A percentile compares a stretch with the other conserved stretches of the same genome.
phyloP scores from a whole-genome alignment of 2,797 vertebrate species.

The Glyptemys insculpta region DNA sequence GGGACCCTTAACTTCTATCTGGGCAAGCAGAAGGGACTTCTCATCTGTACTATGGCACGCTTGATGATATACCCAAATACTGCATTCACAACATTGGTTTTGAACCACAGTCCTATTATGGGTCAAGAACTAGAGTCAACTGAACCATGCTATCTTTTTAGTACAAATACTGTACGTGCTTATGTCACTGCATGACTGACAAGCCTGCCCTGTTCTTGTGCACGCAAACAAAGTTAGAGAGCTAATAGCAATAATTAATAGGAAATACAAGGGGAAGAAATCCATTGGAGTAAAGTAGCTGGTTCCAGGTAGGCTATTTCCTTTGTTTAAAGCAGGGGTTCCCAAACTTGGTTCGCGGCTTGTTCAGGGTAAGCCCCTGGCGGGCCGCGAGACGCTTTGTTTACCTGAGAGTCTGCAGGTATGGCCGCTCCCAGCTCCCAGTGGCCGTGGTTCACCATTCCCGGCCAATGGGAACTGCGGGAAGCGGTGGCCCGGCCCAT shows the following conservation, averaged over 20 bases:
- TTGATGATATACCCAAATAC: neutral
- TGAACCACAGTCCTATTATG: neutral
- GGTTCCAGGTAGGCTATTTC: neutral
- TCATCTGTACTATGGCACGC: rapidly evolving
- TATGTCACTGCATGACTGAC: neutral
- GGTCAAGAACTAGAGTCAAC: neutral
- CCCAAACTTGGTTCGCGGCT: no score
- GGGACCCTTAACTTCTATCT: neutral
- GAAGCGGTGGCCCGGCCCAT: no score
- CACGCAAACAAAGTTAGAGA: neutral
- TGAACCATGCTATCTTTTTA: neutral
- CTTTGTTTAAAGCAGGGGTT: neutral
- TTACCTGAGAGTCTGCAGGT: no score
- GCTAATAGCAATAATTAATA: neutral
- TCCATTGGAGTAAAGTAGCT: neutral
- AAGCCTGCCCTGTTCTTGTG: neutral
- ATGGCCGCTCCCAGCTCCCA: no score
- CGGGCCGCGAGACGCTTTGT: no score
- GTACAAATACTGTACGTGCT: neutral
- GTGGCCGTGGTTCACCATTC: no score
- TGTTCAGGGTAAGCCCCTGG: no score
- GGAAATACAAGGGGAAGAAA: neutral
- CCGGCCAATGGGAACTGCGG: no score
- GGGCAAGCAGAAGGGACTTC: neutral
- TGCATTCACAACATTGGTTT: neutral